These are phyloP conservation scores for Eupithecia subfuscata DNA, from an alignment of 2,888 invertebrate species.

Conservation along the genomic window DNA sequence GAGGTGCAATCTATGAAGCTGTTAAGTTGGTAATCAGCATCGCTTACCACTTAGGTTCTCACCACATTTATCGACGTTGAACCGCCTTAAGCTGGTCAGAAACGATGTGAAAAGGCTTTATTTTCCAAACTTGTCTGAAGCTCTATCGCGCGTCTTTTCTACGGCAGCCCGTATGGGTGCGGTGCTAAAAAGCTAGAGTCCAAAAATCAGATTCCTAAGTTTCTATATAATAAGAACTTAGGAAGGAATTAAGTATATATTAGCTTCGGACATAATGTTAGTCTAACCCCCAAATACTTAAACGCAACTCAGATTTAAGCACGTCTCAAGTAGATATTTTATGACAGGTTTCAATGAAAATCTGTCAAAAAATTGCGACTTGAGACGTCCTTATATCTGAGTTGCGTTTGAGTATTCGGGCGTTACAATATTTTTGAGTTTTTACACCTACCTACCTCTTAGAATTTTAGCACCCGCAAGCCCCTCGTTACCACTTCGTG, in stretches of 20 bases:
- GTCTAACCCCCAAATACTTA: not conserved
- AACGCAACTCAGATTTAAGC: no score
- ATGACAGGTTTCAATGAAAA: no score
- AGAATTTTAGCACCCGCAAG: slow-evolving; percentile 55
- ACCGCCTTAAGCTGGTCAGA: not conserved
- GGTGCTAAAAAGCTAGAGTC: not conserved
- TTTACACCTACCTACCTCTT: not conserved
- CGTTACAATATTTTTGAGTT: not conserved
- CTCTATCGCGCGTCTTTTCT: not conserved
- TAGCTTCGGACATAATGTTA: not conserved
- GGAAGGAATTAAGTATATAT: not conserved
- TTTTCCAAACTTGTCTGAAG: not conserved
- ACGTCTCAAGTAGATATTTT: no score
- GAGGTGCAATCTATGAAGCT: slow-evolving; percentile 68
- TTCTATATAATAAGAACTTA: not conserved
- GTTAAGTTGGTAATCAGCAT: slow-evolving; percentile 53
- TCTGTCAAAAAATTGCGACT: no score
- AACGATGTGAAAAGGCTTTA: not conserved
- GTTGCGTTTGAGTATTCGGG: no score
- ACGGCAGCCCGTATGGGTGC: not conserved
- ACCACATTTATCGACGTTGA: not conserved
- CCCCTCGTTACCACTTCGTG: slow-evolving; percentile 74
- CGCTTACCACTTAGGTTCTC: not conserved
- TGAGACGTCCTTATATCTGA: no score
- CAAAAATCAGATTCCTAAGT: not conserved